Conservation (phyloP, 2,113 vertebrate species). For the Xenopus laevis region DNA sequence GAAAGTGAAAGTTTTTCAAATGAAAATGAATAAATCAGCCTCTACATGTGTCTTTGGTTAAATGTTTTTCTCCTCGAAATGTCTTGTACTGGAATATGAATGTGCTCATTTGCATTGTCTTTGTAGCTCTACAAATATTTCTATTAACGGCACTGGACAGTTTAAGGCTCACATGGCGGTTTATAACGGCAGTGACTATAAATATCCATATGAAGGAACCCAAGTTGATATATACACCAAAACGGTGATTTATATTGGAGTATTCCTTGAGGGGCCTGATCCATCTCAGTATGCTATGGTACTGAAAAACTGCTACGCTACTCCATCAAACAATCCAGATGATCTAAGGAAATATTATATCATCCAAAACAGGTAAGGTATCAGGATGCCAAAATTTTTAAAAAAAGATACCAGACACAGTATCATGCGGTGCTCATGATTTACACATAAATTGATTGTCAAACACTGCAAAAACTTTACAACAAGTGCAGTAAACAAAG, state of each 20-base stretch:
- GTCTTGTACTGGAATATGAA: no score
- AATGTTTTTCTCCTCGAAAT: no score
- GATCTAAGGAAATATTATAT: conserved; percentile 54
- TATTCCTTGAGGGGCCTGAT: conserved; percentile 47
- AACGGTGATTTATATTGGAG: conserved; percentile 48
- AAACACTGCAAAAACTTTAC: no score
- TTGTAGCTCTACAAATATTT: conserved; percentile 49
- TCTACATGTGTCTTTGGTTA: no score
- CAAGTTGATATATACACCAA: conserved; percentile 42
- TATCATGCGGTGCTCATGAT: no score
- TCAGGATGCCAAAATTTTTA: no score
- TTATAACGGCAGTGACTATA: conserved; percentile 50
- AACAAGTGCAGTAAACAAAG: no score
- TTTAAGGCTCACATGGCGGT: conserved; percentile 51
- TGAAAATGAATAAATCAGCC: no score
- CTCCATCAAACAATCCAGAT: conserved; percentile 36
- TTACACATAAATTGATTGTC: no score
- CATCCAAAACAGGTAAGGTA: conserved; percentile 49
- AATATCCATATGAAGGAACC: conserved; percentile 42
- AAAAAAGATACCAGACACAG: no score
- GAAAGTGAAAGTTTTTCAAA: no score
- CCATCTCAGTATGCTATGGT: conserved; percentile 47
- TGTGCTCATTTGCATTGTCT: no score
- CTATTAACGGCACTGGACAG: conserved; percentile 42
- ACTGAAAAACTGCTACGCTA: conserved; percentile 56